A percentile compares a stretch with the other conserved stretches of the same genome.
phyloP scores from a whole-genome alignment of 2,113 vertebrate genomes.

The Anser cygnoides region DNA sequence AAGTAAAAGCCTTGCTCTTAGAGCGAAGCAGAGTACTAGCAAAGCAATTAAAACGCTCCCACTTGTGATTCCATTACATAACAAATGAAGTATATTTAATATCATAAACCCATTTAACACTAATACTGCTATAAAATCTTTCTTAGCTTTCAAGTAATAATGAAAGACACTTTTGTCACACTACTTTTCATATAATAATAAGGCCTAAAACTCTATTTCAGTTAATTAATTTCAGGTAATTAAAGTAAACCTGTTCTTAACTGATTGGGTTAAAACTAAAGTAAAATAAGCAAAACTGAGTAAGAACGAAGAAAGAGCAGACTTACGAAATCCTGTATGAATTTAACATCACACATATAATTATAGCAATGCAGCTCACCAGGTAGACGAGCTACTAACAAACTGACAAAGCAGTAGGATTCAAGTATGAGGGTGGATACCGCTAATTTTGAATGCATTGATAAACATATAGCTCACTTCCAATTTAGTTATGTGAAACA shows the following conservation, averaged over 20 bases:
- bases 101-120: neutral
- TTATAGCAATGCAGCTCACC: neutral
- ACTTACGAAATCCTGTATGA: neutral
- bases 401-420: neutral
- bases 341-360: neutral
- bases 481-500: neutral
- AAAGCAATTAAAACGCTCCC: neutral
- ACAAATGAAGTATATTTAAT: neutral
- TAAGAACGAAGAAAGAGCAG: neutral
- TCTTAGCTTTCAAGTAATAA: neutral
- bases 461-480: neutral
- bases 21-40: neutral
- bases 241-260: neutral
- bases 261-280: neutral
- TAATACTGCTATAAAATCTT: neutral
- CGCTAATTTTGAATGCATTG: neutral
- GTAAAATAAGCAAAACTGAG: neutral
- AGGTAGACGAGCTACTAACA: neutral
- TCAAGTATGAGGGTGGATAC: neutral
- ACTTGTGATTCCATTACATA: neutral
- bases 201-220: neutral
- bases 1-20: neutral
- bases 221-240: neutral
- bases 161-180: neutral
- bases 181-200: neutral